These are phyloP conservation scores for Sarcophaga rosellei DNA, from an alignment of 2,888 invertebrate species.

Conservation along the genomic window DNA sequence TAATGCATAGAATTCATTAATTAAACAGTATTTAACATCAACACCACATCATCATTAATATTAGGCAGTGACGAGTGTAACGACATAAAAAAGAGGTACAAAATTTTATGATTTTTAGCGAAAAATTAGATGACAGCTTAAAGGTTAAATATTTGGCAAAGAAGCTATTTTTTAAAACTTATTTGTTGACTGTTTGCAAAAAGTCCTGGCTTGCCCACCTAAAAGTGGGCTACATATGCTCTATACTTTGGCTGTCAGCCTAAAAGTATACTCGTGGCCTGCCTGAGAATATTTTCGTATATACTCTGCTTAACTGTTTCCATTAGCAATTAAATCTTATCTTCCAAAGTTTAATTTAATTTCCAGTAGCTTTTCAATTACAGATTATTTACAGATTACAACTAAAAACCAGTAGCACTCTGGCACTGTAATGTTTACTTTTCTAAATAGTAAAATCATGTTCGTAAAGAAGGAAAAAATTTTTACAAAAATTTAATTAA, in stretches of 20 bases:
- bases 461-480: neutral
- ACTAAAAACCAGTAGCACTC: neutral
- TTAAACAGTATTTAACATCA: slow-evolving; percentile 80
- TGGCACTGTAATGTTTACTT: too few relatives aligned
- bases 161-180: neutral
- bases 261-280: neutral
- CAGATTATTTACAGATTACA: slow-evolving; percentile 39
- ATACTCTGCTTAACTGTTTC: neutral
- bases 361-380: slow-evolving; percentile 37
- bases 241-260: neutral
- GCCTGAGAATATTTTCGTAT: neutral
- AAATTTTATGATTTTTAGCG: neutral
- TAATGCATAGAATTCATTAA: slow-evolving; percentile 77
- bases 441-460: too few relatives aligned
- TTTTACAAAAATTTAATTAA: slow-evolving; percentile 48
- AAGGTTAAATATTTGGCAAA: neutral
- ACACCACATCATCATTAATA: slow-evolving; percentile 80
- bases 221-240: neutral
- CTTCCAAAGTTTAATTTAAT: neutral
- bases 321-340: neutral
- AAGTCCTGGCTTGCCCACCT: neutral
- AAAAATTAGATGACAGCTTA: neutral
- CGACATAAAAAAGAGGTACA: neutral
- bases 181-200: neutral
- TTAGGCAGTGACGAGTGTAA: neutral